Evolutionary conservation across 2,888 invertebrate genomes (phyloP).

Genomic region (Morinoia aosen): DNA sequence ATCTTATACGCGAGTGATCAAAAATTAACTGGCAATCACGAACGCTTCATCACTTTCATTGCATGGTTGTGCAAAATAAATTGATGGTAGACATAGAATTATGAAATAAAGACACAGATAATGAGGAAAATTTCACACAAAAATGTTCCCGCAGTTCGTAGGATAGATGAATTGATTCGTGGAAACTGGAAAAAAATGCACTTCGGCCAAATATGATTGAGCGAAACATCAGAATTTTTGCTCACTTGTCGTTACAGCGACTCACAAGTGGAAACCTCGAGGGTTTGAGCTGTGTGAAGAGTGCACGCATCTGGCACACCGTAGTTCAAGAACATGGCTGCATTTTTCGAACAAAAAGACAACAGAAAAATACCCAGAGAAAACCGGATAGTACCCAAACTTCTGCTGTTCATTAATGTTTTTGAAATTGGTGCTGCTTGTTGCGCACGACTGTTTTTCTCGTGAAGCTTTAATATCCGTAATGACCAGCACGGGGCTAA

Average conservation of each 20-base stretch:
- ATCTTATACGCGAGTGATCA: no score
- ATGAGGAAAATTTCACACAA: neutral
- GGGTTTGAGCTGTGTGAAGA: neutral
- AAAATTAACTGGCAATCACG: no score
- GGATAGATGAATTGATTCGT: neutral
- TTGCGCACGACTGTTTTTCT: neutral
- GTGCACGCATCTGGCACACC: neutral
- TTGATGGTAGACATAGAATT: no score
- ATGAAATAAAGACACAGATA: no score
- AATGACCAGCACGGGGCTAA: neutral
- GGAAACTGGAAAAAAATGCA: no score
- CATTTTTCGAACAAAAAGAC: neutral
- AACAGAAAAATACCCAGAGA: neutral
- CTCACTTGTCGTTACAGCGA: neutral
- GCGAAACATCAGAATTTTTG: no score
- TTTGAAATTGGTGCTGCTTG: neutral
- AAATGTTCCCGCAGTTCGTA: neutral
- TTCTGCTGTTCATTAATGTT: neutral
- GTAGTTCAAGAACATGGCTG: neutral
- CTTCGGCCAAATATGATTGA: no score
- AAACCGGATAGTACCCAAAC: neutral
- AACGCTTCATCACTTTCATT: no score
- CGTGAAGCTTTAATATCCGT: neutral
- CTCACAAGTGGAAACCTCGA: neutral
- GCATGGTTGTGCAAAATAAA: no score